Evolutionary conservation across 2,113 vertebrate species (phyloP), one percentile per base, ranked within the genome.

Genomic region (Alethe diademata): DNA sequence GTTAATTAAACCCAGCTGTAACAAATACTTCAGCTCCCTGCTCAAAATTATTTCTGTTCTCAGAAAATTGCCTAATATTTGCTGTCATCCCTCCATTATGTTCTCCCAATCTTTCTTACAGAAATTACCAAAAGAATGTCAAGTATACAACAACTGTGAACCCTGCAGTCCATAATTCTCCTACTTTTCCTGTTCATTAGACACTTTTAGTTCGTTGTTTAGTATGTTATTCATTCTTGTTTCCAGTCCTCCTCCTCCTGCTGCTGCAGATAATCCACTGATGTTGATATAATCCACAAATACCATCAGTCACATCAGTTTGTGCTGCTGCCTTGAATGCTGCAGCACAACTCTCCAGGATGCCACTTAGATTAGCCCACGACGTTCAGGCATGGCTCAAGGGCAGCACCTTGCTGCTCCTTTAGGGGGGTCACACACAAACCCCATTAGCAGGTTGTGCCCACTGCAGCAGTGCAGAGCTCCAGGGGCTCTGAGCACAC

Each of bases 201-300:
- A 38, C 76, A 51, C 75, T 74, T 89, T 7, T 12, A 71, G 42
- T 42, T 42, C 14, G 19, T 31, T 84, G 61, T 61, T 88, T 18
- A 43, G 70, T 5, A 2, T 8, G 69, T 57, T 78, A 54, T 25
- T 67, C 79, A 42, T 43, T 57, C 80, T 29, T 36, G n/a, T 36
- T 70, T 62, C 92, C 36, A 76, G 70, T 7, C 58, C 69, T 92
- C 17, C 75, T 92, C 80, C 88, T 87, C 2, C 66, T 94, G 60
- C 87, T 65, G 75, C 87, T 60, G 82, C 92, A 89, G 92, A 69
- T 78, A 90, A 90, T 40, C 62, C 95, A 81, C n/a, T 29, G 57
- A 88, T 62, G 88, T 94, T 92, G 92, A 85, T 82, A 50, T 50
- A 93, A 94, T 31, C 56, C 92, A 86, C 90, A 93, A 95, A 91